phyloP scores from a whole-genome alignment of 1,140 invertebrate species.

The Papilio polytes region DNA sequence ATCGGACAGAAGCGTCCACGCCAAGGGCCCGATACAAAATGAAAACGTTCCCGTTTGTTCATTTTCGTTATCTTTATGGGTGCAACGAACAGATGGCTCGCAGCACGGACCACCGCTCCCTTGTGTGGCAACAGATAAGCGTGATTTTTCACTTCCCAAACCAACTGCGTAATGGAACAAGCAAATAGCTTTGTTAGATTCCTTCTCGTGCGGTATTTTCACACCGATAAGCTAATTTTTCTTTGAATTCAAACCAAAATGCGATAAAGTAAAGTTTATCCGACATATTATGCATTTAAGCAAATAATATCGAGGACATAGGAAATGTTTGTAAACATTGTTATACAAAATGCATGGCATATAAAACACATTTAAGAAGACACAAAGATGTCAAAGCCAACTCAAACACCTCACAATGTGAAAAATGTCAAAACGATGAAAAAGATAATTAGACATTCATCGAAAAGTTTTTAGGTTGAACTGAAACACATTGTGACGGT shows the following conservation, averaged over 20 bases:
- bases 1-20: constrained; percentile 61
- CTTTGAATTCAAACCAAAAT: constrained; percentile 53
- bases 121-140: constrained; percentile 75
- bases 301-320: constrained; percentile 38
- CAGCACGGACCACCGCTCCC: constrained; percentile 68
- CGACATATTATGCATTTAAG: not conserved
- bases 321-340: constrained; percentile 76
- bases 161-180: constrained; percentile 71
- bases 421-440: not conserved
- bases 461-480: constrained; percentile 41
- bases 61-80: constrained; percentile 80
- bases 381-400: constrained; percentile 60
- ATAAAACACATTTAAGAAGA: constrained; percentile 54
- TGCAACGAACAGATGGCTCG: constrained; percentile 82
- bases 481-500: constrained; percentile 3
- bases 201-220: constrained; percentile 62
- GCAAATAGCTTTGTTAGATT: constrained; percentile 70
- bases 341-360: constrained; percentile 56
- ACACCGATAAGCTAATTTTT: constrained; percentile 67
- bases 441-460: constrained; percentile 52
- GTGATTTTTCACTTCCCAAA: constrained; percentile 82
- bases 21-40: constrained; percentile 71
- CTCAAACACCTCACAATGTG: constrained; percentile 17
- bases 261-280: constrained; percentile 12
- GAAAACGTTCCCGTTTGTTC: constrained; percentile 71